These are phyloP conservation scores for Mus caroli DNA, from an alignment of 2,797 vertebrate species.

Conservation along the genomic window DNA sequence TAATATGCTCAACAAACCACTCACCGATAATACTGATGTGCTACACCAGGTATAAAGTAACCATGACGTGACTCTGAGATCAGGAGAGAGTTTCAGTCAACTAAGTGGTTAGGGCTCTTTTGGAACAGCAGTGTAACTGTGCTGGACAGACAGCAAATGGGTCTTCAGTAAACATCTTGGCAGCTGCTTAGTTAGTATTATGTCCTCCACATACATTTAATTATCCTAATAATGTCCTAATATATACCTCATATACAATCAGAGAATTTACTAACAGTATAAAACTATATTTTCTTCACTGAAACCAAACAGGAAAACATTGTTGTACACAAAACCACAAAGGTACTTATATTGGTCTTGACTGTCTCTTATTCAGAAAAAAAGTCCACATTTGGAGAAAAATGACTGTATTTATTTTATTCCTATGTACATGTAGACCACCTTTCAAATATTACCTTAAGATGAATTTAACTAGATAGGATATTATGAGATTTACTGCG, in stretches of 20 bases:
- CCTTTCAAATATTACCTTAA: conserved; percentile 68
- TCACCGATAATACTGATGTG: not conserved
- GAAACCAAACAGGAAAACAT: conserved; percentile 47
- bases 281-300: conserved; percentile 28
- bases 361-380: conserved; percentile 56
- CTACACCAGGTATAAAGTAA: not conserved
- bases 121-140: not conserved
- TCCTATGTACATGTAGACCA: conserved; percentile 3
- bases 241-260: not conserved
- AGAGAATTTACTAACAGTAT: not conserved
- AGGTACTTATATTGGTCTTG: conserved; percentile 50
- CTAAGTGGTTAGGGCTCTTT: not conserved
- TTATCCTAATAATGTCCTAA: not conserved
- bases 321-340: conserved; percentile 29
- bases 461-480: conserved; percentile 65
- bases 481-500: conserved; percentile 15
- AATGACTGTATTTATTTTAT: conserved; percentile 50
- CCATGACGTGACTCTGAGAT: conserved; percentile 1
- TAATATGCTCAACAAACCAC: conserved; percentile 29
- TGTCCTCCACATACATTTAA: not conserved
- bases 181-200: not conserved
- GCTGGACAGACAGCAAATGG: not conserved
- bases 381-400: conserved; percentile 62
- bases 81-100: not conserved
- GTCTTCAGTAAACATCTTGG: not conserved